These are phyloP conservation scores for Cyanocitta stelleri DNA, from an alignment of 2,113 vertebrate genomes.

Conservation along the genomic window DNA sequence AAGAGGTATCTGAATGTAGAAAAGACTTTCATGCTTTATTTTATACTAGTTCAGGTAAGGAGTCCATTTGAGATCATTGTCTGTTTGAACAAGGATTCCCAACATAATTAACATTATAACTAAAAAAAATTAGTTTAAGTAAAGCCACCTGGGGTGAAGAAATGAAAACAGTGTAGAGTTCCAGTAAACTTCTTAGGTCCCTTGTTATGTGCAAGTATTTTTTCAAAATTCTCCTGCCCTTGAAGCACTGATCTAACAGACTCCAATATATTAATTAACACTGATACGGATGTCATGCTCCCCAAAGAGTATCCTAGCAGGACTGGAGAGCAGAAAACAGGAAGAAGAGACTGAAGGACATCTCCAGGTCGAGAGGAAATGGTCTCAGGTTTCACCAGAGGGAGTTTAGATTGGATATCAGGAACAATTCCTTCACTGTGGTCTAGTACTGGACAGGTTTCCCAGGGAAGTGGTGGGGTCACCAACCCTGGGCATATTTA, in stretches of 20 bases:
- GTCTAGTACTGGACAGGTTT: background rate
- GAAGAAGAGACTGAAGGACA: background rate
- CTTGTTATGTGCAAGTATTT: background rate
- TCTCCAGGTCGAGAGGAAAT: background rate
- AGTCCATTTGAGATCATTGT: background rate
- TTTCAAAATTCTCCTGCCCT: background rate
- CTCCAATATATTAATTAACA: background rate
- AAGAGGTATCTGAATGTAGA: background rate
- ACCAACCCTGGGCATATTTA: background rate
- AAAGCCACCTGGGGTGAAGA: background rate
- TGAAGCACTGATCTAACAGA: background rate
- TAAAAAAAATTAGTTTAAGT: background rate
- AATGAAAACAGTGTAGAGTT: background rate
- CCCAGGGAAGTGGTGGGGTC: background rate
- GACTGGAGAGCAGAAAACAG: background rate
- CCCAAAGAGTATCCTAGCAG: background rate
- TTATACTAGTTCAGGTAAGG: background rate
- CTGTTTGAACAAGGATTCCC: slow-evolving; percentile 8
- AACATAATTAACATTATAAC: background rate
- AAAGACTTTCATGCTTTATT: background rate
- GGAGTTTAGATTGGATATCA: background rate
- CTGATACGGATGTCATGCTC: background rate
- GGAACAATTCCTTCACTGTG: background rate
- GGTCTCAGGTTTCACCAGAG: background rate
- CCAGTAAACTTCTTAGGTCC: background rate